Conservation (phyloP, 2,888 invertebrate genomes). For the Heliconius cydno region DNA sequence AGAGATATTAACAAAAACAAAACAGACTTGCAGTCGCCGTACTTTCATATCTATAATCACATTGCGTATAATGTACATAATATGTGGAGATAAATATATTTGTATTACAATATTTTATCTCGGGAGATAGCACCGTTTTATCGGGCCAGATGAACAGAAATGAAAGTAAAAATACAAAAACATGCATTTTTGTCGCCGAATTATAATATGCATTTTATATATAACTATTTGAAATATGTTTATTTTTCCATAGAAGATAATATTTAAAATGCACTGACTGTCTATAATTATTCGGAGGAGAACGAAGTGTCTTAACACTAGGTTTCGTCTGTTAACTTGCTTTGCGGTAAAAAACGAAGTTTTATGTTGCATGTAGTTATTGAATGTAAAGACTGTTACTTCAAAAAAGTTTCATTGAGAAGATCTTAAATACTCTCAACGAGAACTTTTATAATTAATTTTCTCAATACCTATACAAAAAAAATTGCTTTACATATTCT, state of each 20-base stretch:
- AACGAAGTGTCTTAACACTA: no score
- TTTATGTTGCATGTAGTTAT: no score
- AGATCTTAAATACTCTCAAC: background rate
- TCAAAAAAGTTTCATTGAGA: background rate
- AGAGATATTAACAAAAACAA: conserved; percentile 6
- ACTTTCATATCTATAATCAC: background rate
- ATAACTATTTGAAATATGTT: background rate
- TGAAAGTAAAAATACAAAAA: conserved; percentile 19
- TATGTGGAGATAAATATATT: conserved; percentile 18
- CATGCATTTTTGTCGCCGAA: background rate
- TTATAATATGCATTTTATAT: background rate
- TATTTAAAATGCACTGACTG: no score
- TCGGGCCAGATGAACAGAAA: conserved; percentile 9
- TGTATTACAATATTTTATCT: conserved; percentile 22
- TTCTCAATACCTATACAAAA: background rate
- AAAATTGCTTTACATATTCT: background rate
- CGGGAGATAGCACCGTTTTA: conserved; percentile 9
- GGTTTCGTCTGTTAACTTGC: no score
- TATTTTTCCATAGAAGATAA: background rate
- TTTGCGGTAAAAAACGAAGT: no score
- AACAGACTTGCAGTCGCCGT: conserved; percentile 34
- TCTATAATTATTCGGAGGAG: no score
- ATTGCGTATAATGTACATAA: background rate
- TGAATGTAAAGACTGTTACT: background rate
- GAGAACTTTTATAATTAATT: conserved; percentile 7